These are phyloP conservation scores for Tenthredo distinguenda DNA, from an alignment of 2,888 invertebrate species.

Conservation along the genomic window DNA sequence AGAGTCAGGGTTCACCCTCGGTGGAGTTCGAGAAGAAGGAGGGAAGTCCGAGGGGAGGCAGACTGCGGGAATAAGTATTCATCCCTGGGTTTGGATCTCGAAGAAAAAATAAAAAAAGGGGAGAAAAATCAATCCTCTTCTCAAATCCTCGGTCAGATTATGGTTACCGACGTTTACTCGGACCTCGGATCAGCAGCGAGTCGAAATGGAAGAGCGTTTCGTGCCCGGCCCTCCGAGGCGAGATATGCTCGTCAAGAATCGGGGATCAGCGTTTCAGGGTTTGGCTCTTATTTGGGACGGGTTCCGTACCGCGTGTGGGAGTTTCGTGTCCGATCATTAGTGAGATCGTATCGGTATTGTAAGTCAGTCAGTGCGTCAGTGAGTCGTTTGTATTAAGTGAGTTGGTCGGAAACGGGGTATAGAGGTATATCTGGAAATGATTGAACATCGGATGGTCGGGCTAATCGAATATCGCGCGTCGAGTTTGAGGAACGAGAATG, in stretches of 20 bases:
- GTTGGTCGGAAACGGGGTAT: background rate
- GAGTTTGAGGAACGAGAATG: background rate
- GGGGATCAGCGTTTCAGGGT: slow-evolving; percentile 60
- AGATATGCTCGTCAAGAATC: slow-evolving; percentile 72
- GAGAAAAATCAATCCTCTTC: background rate
- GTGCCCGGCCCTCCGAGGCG: background rate
- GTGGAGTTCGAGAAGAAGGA: background rate
- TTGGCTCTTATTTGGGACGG: background rate
- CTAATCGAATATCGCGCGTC: slow-evolving; percentile 38
- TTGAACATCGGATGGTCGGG: background rate
- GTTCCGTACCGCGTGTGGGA: slow-evolving; percentile 66
- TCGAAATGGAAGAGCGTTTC: background rate
- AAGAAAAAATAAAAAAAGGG: background rate
- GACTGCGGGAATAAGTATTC: background rate
- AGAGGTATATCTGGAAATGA: background rate
- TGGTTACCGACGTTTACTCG: background rate
- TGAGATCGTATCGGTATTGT: slow-evolving; percentile 74
- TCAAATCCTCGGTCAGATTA: background rate
- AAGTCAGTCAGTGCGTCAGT: slow-evolving; percentile 72
- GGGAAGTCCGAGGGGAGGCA: background rate
- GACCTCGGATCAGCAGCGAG: background rate
- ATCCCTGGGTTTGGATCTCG: background rate
- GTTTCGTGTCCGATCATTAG: slow-evolving; percentile 76
- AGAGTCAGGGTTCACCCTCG: slow-evolving; percentile 44
- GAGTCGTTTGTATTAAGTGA: slow-evolving; percentile 3